These are phyloP conservation scores for Patiria pectinifera DNA, from an alignment of 53 echinoderm and acorn worm genomes.

Conservation along the genomic window DNA sequence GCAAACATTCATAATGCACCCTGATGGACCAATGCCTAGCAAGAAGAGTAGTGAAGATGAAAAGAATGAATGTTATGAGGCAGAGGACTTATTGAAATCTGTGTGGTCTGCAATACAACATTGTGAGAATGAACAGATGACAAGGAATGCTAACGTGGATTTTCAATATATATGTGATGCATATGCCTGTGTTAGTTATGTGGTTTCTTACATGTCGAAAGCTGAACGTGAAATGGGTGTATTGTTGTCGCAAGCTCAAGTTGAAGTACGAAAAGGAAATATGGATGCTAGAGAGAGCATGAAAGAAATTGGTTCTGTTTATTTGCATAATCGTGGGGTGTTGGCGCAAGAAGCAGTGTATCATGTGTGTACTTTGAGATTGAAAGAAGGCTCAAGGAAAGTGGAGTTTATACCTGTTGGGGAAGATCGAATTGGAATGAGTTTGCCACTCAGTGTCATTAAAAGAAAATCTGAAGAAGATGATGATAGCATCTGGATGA, in stretches of 20 bases:
- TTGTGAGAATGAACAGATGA: constrained; percentile 29
- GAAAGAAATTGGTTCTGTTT: constrained; percentile 61
- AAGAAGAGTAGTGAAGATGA: too few species aligned
- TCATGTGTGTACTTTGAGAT: constrained; percentile 64
- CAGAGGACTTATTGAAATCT: too few species aligned
- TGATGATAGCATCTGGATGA: constrained; percentile 58
- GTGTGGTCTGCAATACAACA: constrained; percentile 5
- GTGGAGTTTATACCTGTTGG: constrained; percentile 78
- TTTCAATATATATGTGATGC: constrained; percentile 69
- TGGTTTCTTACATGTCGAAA: constrained; percentile 79
- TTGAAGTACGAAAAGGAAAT: constrained; percentile 76
- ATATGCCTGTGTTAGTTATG: constrained; percentile 70
- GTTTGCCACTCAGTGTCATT: constrained; percentile 69
- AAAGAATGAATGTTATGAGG: too few species aligned
- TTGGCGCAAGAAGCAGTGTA: constrained; percentile 56
- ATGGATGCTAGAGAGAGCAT: constrained; percentile 58
- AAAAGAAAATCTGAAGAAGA: constrained; percentile 56
- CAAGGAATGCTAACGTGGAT: constrained; percentile 80
- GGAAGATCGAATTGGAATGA: constrained; percentile 69
- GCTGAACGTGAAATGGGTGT: constrained; percentile 82
- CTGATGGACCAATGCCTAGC: neutral
- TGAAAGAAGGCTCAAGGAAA: constrained; percentile 72
- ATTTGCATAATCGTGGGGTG: constrained; percentile 62
- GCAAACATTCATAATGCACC: constrained; percentile 62
- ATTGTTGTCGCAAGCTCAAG: constrained; percentile 64